Percentiles rank a stretch among this genome's conserved stretches.
These are phyloP conservation scores for Turnix velox DNA, from an alignment of 2,113 vertebrate species.

Conservation along the genomic window DNA sequence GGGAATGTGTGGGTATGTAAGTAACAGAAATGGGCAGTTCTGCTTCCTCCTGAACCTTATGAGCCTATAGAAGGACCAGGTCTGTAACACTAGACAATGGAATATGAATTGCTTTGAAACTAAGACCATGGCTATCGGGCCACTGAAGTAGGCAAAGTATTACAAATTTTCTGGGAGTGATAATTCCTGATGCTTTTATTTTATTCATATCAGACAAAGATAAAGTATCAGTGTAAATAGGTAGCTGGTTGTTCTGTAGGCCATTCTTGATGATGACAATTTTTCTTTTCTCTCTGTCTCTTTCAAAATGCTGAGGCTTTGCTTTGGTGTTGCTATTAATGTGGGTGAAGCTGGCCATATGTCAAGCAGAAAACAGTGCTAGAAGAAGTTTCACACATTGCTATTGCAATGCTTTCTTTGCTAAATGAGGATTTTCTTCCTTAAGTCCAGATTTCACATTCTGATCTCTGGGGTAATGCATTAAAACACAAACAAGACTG, in stretches of 20 bases:
- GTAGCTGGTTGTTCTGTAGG: neutral
- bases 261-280: neutral
- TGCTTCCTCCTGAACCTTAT: neutral
- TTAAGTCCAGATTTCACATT: conserved; percentile 66
- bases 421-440: conserved; percentile 66
- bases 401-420: conserved; percentile 53
- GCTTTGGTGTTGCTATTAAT: conserved; percentile 30
- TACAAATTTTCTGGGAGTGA: neutral
- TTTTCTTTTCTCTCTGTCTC: neutral
- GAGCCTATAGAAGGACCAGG: neutral
- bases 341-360: conserved; percentile 68
- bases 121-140: neutral
- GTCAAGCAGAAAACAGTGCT: conserved; percentile 66
- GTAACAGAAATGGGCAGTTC: neutral
- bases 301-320: conserved; percentile 31
- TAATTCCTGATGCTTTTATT: neutral
- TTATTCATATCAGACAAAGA: neutral
- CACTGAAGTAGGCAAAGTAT: neutral
- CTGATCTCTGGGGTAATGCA: conserved; percentile 66
- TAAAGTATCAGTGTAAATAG: neutral
- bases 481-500: conserved; percentile 55
- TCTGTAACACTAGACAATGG: neutral
- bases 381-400: conserved; percentile 70
- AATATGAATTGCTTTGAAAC: neutral
- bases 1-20: neutral